phyloP scores from a whole-genome alignment of 2,888 invertebrate species.

The Sicus ferrugineus region DNA sequence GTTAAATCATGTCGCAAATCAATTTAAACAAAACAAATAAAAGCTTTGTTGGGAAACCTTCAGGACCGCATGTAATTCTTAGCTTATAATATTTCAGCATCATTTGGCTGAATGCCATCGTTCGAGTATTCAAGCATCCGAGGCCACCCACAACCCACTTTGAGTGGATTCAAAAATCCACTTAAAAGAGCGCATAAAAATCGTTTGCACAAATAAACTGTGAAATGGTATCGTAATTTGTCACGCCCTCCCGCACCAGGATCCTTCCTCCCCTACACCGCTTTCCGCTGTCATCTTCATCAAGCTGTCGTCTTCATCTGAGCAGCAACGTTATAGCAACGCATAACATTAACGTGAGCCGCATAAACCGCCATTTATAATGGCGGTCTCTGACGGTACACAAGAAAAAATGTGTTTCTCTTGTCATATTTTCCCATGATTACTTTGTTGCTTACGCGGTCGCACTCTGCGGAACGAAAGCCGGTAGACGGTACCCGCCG shows the following conservation, averaged over 20 bases:
- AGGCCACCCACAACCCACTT: conserved; percentile 1
- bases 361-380: conserved; percentile 33
- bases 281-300: conserved; percentile 11
- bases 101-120: too few species aligned
- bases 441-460: conserved; percentile 51
- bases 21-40: too few species aligned
- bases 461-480: background rate
- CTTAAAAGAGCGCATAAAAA: conserved; percentile 37
- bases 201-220: conserved; percentile 56
- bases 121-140: too few species aligned
- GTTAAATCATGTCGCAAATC: too few species aligned
- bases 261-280: conserved; percentile 11
- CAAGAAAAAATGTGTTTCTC: conserved; percentile 48
- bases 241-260: conserved; percentile 34
- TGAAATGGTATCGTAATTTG: conserved; percentile 59
- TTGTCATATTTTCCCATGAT: conserved; percentile 59
- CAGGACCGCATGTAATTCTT: background rate
- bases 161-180: conserved; percentile 40
- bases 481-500: too few species aligned
- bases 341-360: conserved; percentile 24
- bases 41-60: background rate
- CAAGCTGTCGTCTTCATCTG: conserved; percentile 13
- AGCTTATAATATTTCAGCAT: conserved; percentile 41
- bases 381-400: background rate
- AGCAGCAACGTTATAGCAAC: conserved; percentile 7